phyloP scores from a whole-genome alignment of 2,113 vertebrate species.

The Actinemys pallida region DNA sequence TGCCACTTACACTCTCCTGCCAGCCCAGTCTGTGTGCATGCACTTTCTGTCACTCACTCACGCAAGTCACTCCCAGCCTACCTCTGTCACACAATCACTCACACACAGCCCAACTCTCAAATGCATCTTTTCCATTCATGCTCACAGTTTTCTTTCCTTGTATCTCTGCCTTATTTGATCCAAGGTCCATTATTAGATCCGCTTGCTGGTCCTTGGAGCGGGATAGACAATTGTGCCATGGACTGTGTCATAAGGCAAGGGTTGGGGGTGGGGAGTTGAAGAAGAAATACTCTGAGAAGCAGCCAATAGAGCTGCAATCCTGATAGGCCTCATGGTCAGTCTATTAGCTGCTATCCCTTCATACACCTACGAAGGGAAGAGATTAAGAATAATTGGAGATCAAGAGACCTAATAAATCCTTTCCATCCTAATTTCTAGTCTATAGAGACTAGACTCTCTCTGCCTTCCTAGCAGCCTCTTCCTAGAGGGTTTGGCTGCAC shows the following conservation, averaged over 20 bases:
- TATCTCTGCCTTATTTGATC: background rate
- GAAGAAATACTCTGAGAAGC: background rate
- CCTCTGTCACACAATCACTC: background rate
- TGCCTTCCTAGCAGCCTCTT: background rate
- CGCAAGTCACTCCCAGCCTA: background rate
- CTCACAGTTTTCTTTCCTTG: background rate
- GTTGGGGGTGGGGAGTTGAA: background rate
- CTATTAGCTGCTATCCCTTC: background rate
- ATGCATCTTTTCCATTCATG: constrained; percentile 23
- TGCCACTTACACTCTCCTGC: background rate
- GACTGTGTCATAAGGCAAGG: background rate
- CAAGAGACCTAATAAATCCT: constrained; percentile 3
- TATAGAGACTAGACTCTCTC: background rate
- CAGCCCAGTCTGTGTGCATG: background rate
- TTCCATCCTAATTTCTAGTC: constrained; percentile 20
- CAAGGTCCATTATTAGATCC: background rate
- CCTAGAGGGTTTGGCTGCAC: constrained; percentile 9
- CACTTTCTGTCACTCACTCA: background rate
- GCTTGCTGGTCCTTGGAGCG: background rate
- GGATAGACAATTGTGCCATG: constrained; percentile 4
- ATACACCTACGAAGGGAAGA: background rate
- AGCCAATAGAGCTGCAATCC: constrained; percentile 1
- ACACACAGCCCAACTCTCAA: background rate
- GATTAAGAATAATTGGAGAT: background rate
- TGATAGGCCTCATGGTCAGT: background rate